Percentiles rank a stretch among this genome's conserved stretches.
Evolutionary conservation across 2,113 vertebrate genomes (phyloP).

Genomic region (Cephalopholis sonnerati): DNA sequence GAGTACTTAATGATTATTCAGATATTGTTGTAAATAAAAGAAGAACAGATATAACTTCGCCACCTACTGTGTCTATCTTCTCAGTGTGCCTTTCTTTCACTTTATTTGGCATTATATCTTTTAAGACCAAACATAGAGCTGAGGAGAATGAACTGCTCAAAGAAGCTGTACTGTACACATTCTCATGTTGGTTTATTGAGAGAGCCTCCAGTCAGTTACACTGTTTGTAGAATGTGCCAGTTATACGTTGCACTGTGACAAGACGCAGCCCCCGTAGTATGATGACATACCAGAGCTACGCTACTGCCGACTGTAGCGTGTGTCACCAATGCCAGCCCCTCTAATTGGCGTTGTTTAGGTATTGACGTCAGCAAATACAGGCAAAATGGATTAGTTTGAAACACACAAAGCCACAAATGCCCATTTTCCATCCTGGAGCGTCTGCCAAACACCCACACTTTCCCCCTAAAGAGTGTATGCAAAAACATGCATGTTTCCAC

Average conservation of each 20-base stretch:
- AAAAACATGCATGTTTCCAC: constrained; percentile 68
- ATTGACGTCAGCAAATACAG: constrained; percentile 59
- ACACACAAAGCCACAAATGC: constrained; percentile 55
- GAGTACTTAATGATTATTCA: not conserved
- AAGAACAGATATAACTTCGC: not conserved
- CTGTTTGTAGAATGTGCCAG: constrained; percentile 22
- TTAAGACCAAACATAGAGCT: constrained; percentile 14
- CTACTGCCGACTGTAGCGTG: constrained; percentile 17
- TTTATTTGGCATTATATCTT: not conserved
- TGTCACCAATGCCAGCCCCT: constrained; percentile 32
- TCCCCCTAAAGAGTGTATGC: constrained; percentile 9
- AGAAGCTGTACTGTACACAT: not conserved
- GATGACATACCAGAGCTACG: constrained; percentile 14
- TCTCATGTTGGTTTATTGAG: not conserved
- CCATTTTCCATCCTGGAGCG: constrained; percentile 32
- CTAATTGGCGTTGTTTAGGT: constrained; percentile 63
- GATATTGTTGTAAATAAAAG: not conserved
- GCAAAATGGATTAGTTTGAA: constrained; percentile 61
- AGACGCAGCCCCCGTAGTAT: not conserved
- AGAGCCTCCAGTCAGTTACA: constrained; percentile 6
- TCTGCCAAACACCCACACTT: constrained; percentile 53
- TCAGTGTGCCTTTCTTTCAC: not conserved
- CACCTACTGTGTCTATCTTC: not conserved
- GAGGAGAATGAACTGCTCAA: constrained; percentile 14
- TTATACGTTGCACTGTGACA: constrained; percentile 10